Conservation (phyloP, 2,113 vertebrate species). For the Tupaia chinensis region DNA sequence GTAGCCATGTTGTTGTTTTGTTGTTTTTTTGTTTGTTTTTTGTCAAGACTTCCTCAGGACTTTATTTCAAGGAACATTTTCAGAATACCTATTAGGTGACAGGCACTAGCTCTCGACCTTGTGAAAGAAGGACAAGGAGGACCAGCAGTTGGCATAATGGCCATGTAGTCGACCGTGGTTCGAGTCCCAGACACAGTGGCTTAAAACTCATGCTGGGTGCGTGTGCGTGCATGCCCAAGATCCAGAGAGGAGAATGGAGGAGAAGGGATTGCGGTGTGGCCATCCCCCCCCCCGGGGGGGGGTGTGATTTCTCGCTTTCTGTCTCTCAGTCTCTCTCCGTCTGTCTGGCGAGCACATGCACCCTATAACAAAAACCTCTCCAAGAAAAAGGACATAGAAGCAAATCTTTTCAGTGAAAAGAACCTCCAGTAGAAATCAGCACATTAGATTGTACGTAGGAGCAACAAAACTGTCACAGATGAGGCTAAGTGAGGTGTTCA, state of each 20-base stretch:
- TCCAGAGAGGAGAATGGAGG: too few relatives aligned
- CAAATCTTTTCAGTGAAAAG: neutral
- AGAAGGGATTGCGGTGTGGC: too few relatives aligned
- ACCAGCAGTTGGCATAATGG: too few relatives aligned
- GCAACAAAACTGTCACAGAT: neutral
- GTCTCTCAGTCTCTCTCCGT: too few relatives aligned
- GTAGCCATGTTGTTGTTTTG: neutral
- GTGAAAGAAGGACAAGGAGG: too few relatives aligned
- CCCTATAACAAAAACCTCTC: neutral
- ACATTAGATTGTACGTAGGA: neutral
- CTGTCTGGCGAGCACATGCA: too few relatives aligned
- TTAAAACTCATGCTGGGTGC: too few relatives aligned
- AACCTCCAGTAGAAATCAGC: neutral
- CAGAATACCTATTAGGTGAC: neutral
- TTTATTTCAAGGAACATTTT: slow-evolving; percentile 13
- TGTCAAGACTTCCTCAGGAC: neutral
- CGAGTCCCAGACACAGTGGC: too few relatives aligned
- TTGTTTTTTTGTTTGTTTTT: neutral
- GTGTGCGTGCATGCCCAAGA: too few relatives aligned
- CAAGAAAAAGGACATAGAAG: neutral
- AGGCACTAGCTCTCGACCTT: neutral
- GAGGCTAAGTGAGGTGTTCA: neutral
- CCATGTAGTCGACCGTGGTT: too few relatives aligned
- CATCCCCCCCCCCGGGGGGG: too few relatives aligned
- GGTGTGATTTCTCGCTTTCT: too few relatives aligned